Percentiles rank a stretch among this genome's conserved stretches.
Evolutionary conservation across 2,113 vertebrate species (phyloP).

Genomic region (Chaetodon auriga): DNA sequence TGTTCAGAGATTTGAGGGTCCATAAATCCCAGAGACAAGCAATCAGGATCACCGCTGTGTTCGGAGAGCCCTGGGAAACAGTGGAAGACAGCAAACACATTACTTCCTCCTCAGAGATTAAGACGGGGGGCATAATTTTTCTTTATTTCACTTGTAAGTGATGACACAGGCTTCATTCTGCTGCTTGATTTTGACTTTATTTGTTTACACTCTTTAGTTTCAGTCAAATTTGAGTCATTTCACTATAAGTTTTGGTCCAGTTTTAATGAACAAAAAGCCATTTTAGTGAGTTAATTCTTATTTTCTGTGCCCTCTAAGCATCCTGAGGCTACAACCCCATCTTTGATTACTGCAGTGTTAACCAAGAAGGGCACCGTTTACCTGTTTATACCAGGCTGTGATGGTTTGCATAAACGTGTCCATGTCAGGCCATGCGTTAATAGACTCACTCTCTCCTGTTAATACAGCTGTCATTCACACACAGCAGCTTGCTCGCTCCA

Average conservation of each 20-base stretch:
- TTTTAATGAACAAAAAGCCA: background rate
- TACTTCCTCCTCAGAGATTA: constrained; percentile 53
- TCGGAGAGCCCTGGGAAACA: constrained; percentile 45
- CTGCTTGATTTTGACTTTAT: background rate
- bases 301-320: background rate
- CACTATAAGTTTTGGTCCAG: background rate
- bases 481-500: background rate
- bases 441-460: background rate
- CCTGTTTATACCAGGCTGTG: background rate
- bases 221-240: background rate
- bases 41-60: constrained; percentile 28
- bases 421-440: background rate
- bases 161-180: background rate
- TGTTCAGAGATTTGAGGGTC: constrained; percentile 63
- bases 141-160: background rate
- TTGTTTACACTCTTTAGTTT: background rate
- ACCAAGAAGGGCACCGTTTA: background rate
- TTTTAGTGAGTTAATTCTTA: background rate
- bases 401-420: background rate
- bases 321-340: background rate
- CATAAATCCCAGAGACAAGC: constrained; percentile 74
- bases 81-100: constrained; percentile 33
- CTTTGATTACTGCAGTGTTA: background rate
- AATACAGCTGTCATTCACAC: background rate
- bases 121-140: background rate